A percentile compares a stretch with the other conserved stretches of the same genome.
These are phyloP conservation scores for Garra rufa DNA, from an alignment of 2,113 vertebrate species.

Conservation along the genomic window DNA sequence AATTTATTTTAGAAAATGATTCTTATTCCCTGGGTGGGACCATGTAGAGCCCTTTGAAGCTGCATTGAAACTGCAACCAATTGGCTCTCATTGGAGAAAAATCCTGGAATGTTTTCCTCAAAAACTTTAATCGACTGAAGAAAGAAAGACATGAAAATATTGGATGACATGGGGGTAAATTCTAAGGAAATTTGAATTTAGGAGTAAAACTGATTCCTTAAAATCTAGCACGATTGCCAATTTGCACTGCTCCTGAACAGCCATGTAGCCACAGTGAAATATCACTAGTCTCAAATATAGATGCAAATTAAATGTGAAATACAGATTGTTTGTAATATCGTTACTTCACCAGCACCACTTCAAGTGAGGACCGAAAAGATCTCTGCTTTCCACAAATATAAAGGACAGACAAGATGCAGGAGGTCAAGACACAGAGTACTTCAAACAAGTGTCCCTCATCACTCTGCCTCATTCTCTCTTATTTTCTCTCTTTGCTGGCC, in stretches of 20 bases:
- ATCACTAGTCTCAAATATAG: background rate
- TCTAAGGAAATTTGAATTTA: too few relatives aligned
- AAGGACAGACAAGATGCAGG: background rate
- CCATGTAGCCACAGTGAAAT: background rate
- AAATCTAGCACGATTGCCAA: background rate
- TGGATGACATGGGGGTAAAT: too few relatives aligned
- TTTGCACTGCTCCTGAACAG: background rate
- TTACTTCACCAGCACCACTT: background rate
- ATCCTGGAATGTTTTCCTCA: too few relatives aligned
- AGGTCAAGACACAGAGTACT: slow-evolving; percentile 26
- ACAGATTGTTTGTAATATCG: background rate
- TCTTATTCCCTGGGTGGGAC: too few relatives aligned
- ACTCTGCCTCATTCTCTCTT: slow-evolving; percentile 33
- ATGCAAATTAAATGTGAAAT: background rate
- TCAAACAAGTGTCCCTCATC: slow-evolving; percentile 42
- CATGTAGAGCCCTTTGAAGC: too few relatives aligned
- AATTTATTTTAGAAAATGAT: too few relatives aligned
- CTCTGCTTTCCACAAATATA: too few relatives aligned
- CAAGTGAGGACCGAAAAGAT: background rate
- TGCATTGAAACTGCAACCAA: too few relatives aligned
- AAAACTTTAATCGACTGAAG: too few relatives aligned
- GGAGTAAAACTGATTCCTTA: too few relatives aligned
- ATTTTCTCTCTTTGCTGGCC: slow-evolving; percentile 4
- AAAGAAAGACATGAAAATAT: too few relatives aligned
- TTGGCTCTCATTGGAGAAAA: too few relatives aligned